Base-by-base conservation (phyloP, 1,140 invertebrate species). In the Temnothorax nylanderi region DNA sequence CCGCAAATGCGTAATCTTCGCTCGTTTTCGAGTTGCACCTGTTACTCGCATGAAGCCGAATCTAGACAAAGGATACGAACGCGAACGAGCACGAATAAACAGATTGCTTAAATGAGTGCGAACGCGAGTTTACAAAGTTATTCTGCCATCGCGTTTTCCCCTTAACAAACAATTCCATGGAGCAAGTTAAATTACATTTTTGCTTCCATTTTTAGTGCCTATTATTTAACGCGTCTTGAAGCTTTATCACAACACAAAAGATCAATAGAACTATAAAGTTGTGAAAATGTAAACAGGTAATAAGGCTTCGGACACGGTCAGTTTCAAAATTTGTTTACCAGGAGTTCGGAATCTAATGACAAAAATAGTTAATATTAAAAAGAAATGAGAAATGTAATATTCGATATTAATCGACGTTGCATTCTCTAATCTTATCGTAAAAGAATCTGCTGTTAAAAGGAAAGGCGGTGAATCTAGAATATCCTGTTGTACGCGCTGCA, bases 1-100 rank as follows among this genome's bases (percentile, higher is more conserved):
- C 74, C 88, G 82, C 44, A 64, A 77, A 44, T 21, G 21, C 21
- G 6, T 49, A 47, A 85, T 32, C 60, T 11, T 65, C 60, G 82
- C 82, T 76, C 54, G 51, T 60, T 26, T 26, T 74, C 34, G 64
- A 69, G 60, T 75, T 47, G 69, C 54, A 47, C 69, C 41, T 47
- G 26, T 49, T 49, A 32, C 54, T 75, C 37, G 32, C 54, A 11
- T 8, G 18, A 60, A 60, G 4, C 10, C 6, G 8, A 3, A 76
- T 60, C 13, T 11, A 44, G 7, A 64, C 6, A 8, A 65, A 37
- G 11, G 3, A 62, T 6, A 44, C 37, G 8, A 67, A 41, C n/a
- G 37, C 18, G 60, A 11, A 41, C 18, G 32, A 41, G 10, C 8
- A 21, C n/a, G 64, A 67, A 67, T 21, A 21, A 67, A 67, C 6